Evolutionary conservation across 2,113 vertebrate genomes (phyloP).

Genomic region (Ictalurus furcatus): DNA sequence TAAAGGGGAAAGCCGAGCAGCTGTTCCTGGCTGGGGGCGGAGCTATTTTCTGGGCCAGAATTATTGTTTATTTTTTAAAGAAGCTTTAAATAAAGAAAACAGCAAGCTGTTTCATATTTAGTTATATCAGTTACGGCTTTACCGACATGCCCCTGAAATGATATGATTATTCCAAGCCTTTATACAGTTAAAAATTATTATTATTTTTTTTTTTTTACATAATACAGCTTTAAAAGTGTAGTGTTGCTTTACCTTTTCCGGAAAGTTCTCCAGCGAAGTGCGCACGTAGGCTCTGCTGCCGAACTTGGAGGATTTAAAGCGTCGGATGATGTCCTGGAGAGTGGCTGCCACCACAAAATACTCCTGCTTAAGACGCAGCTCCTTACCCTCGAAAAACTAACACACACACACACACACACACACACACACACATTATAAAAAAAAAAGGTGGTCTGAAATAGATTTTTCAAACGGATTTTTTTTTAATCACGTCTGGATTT

Average conservation of each 20-base stretch:
- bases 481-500: no score
- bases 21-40: not conserved
- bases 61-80: no score
- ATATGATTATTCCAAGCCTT: not conserved
- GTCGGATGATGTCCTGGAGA: slow-evolving; percentile 85
- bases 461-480: no score
- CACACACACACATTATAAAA: not conserved
- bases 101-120: not conserved
- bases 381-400: slow-evolving; percentile 89
- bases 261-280: slow-evolving; percentile 81
- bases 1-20: not conserved
- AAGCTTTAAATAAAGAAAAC: not conserved
- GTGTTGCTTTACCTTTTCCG: slow-evolving; percentile 76
- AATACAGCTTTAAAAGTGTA: not conserved
- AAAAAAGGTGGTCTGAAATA: no score
- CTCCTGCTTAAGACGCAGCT: slow-evolving; percentile 86
- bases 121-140: no score
- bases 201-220: no score
- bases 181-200: no score
- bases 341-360: slow-evolving; percentile 88
- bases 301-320: slow-evolving; percentile 87
- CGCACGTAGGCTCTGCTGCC: slow-evolving; percentile 84
- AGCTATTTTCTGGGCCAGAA: not conserved
- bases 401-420: slow-evolving; percentile 18
- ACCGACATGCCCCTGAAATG: not conserved